phyloP scores from a whole-genome alignment of 2,113 vertebrate species.

The Aythya baeri region DNA sequence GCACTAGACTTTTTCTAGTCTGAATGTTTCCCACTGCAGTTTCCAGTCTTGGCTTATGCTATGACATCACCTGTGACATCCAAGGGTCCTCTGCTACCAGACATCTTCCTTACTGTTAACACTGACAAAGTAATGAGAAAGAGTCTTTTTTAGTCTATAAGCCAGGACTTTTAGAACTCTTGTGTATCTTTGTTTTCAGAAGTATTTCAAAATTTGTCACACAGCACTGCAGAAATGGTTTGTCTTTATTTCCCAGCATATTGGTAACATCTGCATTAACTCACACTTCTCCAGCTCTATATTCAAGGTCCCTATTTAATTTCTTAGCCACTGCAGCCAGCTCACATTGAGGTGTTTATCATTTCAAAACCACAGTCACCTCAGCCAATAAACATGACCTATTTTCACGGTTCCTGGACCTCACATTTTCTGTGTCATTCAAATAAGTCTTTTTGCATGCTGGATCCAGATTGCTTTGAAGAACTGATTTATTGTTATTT shows the following conservation, averaged over 20 bases:
- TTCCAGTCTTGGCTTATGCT: background rate
- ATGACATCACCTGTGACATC: accelerated
- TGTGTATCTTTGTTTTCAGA: background rate
- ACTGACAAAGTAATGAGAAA: background rate
- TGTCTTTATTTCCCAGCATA: background rate
- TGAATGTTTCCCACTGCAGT: background rate
- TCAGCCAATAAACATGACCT: conserved; percentile 46
- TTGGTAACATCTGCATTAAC: background rate
- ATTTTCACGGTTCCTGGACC: conserved; percentile 36
- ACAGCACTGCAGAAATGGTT: accelerated
- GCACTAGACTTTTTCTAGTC: background rate
- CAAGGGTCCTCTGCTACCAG: background rate
- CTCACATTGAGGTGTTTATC: conserved; percentile 40
- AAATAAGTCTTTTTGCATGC: background rate
- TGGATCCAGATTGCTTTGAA: background rate
- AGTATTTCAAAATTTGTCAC: background rate
- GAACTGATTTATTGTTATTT: conserved; percentile 7
- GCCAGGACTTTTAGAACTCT: background rate
- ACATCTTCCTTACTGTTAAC: background rate
- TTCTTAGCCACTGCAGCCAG: conserved; percentile 16
- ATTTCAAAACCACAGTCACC: conserved; percentile 36
- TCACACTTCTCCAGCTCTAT: conserved; percentile 4
- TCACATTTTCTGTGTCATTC: background rate
- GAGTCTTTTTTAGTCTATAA: background rate
- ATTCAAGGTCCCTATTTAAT: conserved; percentile 35